Evolutionary conservation across 2,113 vertebrate species (phyloP).

Genomic region (Mystacornis crossleyi): DNA sequence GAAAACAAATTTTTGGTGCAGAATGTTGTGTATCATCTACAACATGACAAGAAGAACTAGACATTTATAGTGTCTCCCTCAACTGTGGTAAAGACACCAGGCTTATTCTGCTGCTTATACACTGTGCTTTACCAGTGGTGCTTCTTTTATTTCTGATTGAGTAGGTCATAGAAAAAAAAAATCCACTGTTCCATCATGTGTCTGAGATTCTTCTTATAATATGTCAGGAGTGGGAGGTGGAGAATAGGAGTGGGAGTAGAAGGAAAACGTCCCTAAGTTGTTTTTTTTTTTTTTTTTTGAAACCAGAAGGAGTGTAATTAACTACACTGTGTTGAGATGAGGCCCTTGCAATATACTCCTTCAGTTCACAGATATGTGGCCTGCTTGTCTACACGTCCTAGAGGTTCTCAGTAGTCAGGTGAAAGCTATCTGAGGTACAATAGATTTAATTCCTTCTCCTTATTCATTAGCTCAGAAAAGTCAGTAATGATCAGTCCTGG

Average conservation of each 20-base stretch:
- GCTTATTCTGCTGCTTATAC: neutral
- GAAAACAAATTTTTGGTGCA: neutral
- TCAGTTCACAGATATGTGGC: neutral
- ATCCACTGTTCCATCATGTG: conserved; percentile 42
- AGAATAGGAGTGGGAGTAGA: conserved; percentile 51
- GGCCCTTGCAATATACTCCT: neutral
- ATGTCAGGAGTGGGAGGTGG: conserved; percentile 50
- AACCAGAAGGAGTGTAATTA: neutral
- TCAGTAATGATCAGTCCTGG: neutral
- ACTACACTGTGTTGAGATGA: neutral
- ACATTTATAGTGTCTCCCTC: neutral
- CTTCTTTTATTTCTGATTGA: conserved; percentile 44
- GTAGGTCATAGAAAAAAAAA: conserved; percentile 43
- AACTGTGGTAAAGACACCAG: neutral
- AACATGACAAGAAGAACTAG: neutral
- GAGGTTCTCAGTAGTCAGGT: neutral
- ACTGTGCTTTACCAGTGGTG: neutral
- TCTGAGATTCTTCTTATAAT: conserved; percentile 56
- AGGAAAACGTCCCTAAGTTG: neutral
- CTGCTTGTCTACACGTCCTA: neutral
- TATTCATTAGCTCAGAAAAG: neutral
- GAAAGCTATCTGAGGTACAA: neutral
- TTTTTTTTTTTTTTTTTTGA: neutral
- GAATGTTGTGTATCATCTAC: neutral
- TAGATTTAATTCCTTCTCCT: neutral